Percentiles rank a stretch among this genome's conserved stretches.
Conservation (phyloP, 2,888 invertebrate species). For the Drosophila quasianomalipes region DNA sequence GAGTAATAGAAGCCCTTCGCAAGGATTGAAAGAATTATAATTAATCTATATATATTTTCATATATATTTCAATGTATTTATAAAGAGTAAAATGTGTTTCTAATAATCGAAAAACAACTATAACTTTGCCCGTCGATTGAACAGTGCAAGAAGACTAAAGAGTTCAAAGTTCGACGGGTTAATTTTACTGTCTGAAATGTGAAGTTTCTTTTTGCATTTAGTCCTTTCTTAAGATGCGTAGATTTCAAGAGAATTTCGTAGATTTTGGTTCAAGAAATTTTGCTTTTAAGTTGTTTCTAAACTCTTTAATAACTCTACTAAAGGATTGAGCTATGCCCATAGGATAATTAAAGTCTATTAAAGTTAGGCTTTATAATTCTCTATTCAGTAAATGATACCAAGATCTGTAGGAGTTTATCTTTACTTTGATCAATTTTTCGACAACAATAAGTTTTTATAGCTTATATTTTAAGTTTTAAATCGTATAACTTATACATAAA, state of each 20-base stretch:
- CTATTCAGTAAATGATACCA: not conserved
- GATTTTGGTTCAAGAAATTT: rapidly evolving
- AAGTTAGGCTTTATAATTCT: not conserved
- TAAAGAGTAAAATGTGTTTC: not conserved
- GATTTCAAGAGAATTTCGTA: too few species aligned
- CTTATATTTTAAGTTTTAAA: not conserved
- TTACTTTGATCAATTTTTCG: rapidly evolving
- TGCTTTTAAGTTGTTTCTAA: not conserved
- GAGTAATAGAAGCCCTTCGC: not conserved
- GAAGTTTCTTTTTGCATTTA: not conserved
- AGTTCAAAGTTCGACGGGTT: not conserved
- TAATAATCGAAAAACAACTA: not conserved
- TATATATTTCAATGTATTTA: not conserved
- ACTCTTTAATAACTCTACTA: not conserved
- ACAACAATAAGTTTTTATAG: not conserved
- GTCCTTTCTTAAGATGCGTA: not conserved
- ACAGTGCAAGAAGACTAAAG: not conserved
- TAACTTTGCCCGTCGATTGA: not conserved
- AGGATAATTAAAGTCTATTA: not conserved
- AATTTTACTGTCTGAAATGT: not conserved
- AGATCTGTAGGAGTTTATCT: rapidly evolving
- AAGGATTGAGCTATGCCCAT: not conserved
- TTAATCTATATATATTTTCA: too few species aligned
- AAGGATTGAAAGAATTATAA: not conserved
- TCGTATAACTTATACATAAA: not conserved